Base-by-base conservation (phyloP, 2,888 invertebrate genomes). In the Stenichneumon culpator region DNA sequence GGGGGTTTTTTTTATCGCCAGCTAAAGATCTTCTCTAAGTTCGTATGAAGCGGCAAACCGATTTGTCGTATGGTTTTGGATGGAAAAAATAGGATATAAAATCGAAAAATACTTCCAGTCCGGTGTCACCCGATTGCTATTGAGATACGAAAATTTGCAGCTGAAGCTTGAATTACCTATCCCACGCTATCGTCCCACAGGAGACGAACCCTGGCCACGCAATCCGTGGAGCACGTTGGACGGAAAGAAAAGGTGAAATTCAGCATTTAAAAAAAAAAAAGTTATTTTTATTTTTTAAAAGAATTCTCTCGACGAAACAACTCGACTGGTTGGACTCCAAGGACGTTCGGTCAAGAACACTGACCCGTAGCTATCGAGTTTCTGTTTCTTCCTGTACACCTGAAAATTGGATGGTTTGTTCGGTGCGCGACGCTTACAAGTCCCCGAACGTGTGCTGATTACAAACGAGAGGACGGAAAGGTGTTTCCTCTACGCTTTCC, bases 391-490 rank as follows among this genome's bases (percentile, higher is more conserved):
- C 63, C 32, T 22, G 60, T 77, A 70, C 82, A 90, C 88, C 90
- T 91, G 89, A 89, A 91, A 92, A 92, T 92, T 92, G 91, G 91
- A 92, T 89, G 91, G 89, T 91, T 91, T 91, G 91, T 91, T 91
- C 90, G 83, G 89, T 11, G 52, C 75, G 88, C 80, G 75, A 89
- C 89, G 90, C 89, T 90, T 90, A 90, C 90, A 90, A 91, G 89
- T 89, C 89, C 44, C 83, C 82, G 89, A 86, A 92, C 91, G 91
- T 91, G 92, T 86, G 88, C 86, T 89, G 90, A 90, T 90, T 91
- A 89, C 92, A 79, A 88, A 88, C 19, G 67, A 69, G 72, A 39
- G 36, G 22, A 39, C 52, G 16, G 9, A 75, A 32, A 28, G 47
- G 63, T 32, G 74, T 28, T 32, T 67, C 78, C 70, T 44, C 39